Percentiles rank a stretch among this genome's conserved stretches.
Evolutionary conservation across 1,140 invertebrate species (phyloP).

Genomic region (Drosophila ananassae): DNA sequence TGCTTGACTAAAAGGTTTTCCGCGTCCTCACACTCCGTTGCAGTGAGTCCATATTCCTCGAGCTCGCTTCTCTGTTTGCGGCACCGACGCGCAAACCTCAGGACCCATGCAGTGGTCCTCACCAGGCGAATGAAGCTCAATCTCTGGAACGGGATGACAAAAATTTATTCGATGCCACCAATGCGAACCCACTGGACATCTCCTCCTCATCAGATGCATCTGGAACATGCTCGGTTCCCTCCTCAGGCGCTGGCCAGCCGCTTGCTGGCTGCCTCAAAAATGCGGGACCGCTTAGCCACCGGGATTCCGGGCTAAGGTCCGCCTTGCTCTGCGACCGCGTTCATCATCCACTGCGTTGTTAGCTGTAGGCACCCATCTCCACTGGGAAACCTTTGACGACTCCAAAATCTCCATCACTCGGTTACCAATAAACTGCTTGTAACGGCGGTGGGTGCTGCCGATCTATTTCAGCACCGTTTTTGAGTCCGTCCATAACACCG

Average conservation of each 20-base stretch:
- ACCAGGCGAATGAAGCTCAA: neutral
- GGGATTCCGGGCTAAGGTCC: neutral
- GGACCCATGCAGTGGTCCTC: neutral
- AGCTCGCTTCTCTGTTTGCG: neutral
- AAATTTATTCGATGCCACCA: neutral
- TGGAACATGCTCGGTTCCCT: too few species aligned
- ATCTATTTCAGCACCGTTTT: too few species aligned
- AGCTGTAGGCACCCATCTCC: constrained; percentile 3
- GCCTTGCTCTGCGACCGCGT: neutral
- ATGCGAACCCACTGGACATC: neutral
- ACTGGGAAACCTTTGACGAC: constrained; percentile 8
- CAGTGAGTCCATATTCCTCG: too few species aligned
- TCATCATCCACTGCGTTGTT: neutral
- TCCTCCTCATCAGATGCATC: neutral
- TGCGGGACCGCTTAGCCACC: too few species aligned
- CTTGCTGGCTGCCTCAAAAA: too few species aligned
- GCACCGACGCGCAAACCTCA: too few species aligned
- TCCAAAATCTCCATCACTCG: constrained; percentile 58
- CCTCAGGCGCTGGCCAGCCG: too few species aligned
- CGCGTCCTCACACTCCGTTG: too few species aligned
- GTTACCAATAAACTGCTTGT: constrained; percentile 65
- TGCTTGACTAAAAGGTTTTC: too few species aligned
- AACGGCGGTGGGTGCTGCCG: too few species aligned
- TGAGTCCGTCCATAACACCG: too few species aligned
- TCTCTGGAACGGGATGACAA: neutral